Evolutionary conservation across 2,797 vertebrate genomes (phyloP).

Genomic region (Squalus acanthias): DNA sequence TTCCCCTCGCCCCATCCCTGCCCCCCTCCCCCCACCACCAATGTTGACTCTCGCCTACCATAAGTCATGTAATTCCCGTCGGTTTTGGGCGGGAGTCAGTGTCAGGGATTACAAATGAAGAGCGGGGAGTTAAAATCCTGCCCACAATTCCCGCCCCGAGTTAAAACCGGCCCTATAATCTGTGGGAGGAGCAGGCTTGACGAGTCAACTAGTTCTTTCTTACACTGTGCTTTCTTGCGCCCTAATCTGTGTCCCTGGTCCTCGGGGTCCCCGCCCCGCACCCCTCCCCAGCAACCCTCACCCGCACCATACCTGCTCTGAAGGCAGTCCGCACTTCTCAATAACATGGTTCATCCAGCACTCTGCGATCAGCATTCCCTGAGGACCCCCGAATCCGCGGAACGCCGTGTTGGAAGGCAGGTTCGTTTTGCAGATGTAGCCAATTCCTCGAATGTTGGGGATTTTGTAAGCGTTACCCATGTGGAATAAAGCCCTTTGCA

Average conservation of each 20-base stretch:
- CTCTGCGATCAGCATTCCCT: slow-evolving; percentile 84
- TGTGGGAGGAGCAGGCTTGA: background rate
- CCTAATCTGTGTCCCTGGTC: background rate
- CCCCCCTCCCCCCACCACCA: too few relatives aligned
- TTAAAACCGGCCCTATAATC: background rate
- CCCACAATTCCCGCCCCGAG: too few relatives aligned
- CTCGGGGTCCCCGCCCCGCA: background rate
- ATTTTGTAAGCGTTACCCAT: slow-evolving; percentile 86
- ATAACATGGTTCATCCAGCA: slow-evolving; percentile 80
- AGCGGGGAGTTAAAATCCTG: background rate
- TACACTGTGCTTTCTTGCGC: background rate
- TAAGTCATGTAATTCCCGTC: too few relatives aligned
- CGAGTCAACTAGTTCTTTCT: too few relatives aligned
- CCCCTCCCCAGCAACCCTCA: background rate
- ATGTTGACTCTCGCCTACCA: too few relatives aligned
- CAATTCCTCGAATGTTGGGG: slow-evolving; percentile 68
- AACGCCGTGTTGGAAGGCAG: slow-evolving; percentile 89
- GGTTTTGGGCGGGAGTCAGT: too few relatives aligned
- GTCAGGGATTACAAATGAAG: too few relatives aligned
- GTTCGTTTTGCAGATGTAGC: slow-evolving; percentile 80
- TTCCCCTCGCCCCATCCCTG: too few relatives aligned
- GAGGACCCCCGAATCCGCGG: slow-evolving; percentile 86
- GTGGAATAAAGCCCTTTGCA: slow-evolving; percentile 83
- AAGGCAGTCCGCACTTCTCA: slow-evolving; percentile 61
- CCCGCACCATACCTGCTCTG: slow-evolving; percentile 67